Evolutionary conservation across 2,113 vertebrate genomes (phyloP).

Genomic region (Stegostoma tigrinum): DNA sequence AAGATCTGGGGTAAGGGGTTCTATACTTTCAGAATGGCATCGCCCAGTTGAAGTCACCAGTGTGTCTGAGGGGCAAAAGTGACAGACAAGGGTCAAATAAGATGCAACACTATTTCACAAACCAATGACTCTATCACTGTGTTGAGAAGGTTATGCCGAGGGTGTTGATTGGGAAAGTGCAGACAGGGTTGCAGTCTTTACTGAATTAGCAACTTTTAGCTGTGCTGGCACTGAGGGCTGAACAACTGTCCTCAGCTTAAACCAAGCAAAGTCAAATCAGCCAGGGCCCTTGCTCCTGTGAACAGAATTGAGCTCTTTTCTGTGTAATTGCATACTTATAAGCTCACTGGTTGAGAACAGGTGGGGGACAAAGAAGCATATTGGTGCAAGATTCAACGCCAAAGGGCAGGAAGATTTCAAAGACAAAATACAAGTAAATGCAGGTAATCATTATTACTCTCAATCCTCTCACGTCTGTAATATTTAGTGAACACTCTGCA

Average conservation of each 20-base stretch:
- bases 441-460: background rate
- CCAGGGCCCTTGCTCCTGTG: background rate
- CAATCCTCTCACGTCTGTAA: background rate
- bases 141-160: background rate
- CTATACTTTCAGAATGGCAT: conserved; percentile 56
- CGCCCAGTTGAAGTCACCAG: conserved; percentile 55
- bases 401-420: background rate
- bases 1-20: conserved; percentile 57
- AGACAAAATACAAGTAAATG: background rate
- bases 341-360: background rate
- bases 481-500: background rate
- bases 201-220: background rate
- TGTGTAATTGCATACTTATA: background rate
- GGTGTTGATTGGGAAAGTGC: background rate
- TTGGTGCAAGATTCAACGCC: background rate
- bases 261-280: background rate
- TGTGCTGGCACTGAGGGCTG: background rate
- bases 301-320: background rate
- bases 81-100: conserved; percentile 35
- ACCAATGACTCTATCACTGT: background rate
- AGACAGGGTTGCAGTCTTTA: background rate
- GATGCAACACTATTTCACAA: conserved; percentile 43
- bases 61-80: conserved; percentile 49
- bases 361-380: background rate
- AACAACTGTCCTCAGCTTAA: background rate